Base-by-base conservation (phyloP, 2,888 invertebrate species). In the Oeneis ivallda region DNA sequence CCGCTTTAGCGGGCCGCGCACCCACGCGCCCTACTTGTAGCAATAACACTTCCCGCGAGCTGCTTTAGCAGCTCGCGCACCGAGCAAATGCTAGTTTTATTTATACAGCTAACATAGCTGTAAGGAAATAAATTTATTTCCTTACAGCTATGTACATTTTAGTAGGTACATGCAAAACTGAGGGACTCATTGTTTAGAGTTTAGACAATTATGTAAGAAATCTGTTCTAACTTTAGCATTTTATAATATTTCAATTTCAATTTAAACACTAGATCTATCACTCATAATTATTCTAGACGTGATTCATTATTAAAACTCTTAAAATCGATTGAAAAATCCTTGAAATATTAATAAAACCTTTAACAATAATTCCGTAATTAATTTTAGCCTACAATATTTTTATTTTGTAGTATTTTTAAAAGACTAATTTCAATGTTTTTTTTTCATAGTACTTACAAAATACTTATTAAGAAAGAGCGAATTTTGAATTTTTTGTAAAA, bases 311-410 rank as follows among this genome's bases (percentile, higher is more conserved):
- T 11, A 53, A 26, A 50, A 50, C 10, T 50, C 49, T 5, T 26
- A 50, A 53, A 50, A 34, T 53, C 15, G 53, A 53, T 34, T 53
- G 34, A 37, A 53, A 53, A 26, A 15, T n/a, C n/a, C 34, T 53
- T 15, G 34, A 53, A 53, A 53, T 53, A 37, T 37, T 15, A 53
- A 53, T 53, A 53, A 53, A 34, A 34, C 19, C 1, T 34, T 53
- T 53, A 53, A 37, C 34, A 53, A 34, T 53, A 34, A 34, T 15
- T 53, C 32, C 7, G 15, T 37, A 34, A 15, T 15, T 15, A 53
- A 53, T 53, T 37, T 15, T 53, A 53, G 15, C 53, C 53, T 53
- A 53, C 37, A 53, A 34, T 34, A 19, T 37, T 53, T 32, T 53
- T 3, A 15, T 10, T 32, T 52, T 52, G 50, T 52, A 52, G 32